Evolutionary conservation across 1,140 invertebrate species (phyloP), one percentile per base, ranked within the genome.

Genomic region (Leptinotarsa defecta): DNA sequence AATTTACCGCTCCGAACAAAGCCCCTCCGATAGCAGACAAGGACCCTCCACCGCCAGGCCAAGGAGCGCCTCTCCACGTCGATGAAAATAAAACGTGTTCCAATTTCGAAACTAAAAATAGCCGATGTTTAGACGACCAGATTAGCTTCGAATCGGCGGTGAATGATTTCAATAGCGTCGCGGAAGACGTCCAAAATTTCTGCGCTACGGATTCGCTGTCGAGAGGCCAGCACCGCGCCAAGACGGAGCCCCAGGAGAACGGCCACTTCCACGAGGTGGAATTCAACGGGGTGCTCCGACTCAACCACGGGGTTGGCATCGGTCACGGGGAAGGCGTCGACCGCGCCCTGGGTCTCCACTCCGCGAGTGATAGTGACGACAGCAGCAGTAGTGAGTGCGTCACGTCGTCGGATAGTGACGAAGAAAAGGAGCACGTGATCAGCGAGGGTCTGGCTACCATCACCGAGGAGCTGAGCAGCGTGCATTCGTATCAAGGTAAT

Each of bases 131-230:
- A 71, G 64, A 20, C 24, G 76, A 74, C 70, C 77, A 80, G 61
- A 74, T 81, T 62, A 79, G 78, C 65, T 84, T 85, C 77, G 79
- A 84, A 71, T 74, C 77, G 70, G 84, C 84, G 27, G 81, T 85
- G 15, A 77, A 81, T 27, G 81, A 85, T 80, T 85, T 85, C 77
- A 79, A 85, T 78, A 77, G 77, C 73, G 83, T 84, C 27, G 84
- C 82, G 13, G 80, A 82, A 74, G 84, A 85, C 74, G 83, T 85
- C 43, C 79, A 81, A 69, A 84, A 83, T 62, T 82, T 85, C 75
- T 82, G 79, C 24, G 76, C 76, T 22, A 78, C 73, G 74, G 75
- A 68, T 63, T 74, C 70, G 43, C 34, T 77, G 65, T 77, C 75
- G 65, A 73, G 73, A 57, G 62, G 68, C 70, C 34, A 73, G 57